Percentiles rank a stretch among this genome's conserved stretches.
Conservation (phyloP, 2,113 vertebrate genomes). For the Brachypodius melanocephalos region DNA sequence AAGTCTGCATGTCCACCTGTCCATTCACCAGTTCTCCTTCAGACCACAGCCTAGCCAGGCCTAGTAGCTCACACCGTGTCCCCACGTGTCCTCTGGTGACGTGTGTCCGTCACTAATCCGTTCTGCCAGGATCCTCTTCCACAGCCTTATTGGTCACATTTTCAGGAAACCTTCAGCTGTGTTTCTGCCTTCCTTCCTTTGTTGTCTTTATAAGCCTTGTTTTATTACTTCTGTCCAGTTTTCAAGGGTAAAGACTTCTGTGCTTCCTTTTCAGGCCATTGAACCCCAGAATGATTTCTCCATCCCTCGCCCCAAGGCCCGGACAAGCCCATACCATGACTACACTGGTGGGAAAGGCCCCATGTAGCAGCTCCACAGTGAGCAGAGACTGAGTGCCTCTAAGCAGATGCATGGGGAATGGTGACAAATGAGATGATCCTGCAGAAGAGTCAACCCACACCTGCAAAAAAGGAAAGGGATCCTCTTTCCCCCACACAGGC, state of each 20-base stretch:
- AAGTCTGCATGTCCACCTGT: neutral
- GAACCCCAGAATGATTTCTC: slow-evolving; percentile 55
- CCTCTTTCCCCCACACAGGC: neutral
- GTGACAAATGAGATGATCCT: neutral
- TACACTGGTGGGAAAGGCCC: slow-evolving; percentile 53
- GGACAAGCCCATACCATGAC: slow-evolving; percentile 53
- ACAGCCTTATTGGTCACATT: neutral
- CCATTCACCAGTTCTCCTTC: neutral
- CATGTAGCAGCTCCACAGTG: neutral
- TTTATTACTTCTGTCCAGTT: neutral
- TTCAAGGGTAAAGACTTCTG: neutral
- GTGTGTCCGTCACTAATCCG: neutral
- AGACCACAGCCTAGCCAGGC: neutral
- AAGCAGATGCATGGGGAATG: neutral
- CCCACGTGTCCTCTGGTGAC: neutral
- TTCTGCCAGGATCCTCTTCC: neutral
- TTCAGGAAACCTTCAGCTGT: neutral
- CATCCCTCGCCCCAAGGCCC: slow-evolving; percentile 65
- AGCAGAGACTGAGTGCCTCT: neutral
- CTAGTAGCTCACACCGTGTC: neutral
- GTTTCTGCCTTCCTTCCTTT: neutral
- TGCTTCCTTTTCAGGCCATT: slow-evolving; percentile 49
- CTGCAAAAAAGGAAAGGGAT: neutral
- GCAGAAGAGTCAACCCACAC: neutral
- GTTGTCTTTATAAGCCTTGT: neutral